Conservation (phyloP, 1,140 invertebrate genomes). For the Drosophila varians region DNA sequence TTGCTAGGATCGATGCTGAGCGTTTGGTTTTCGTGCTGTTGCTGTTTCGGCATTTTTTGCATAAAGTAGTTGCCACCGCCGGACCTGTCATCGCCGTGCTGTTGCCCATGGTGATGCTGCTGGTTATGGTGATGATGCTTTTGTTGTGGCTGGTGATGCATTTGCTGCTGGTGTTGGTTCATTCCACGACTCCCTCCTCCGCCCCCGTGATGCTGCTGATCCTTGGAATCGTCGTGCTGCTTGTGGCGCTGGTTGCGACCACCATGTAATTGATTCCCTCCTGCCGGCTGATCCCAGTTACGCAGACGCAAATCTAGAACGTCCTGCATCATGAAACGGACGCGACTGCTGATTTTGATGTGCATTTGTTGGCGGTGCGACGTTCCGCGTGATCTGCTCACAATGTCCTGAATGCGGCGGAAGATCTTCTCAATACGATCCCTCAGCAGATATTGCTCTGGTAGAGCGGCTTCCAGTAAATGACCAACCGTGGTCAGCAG, state of each 20-base stretch:
- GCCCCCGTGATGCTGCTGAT: slow-evolving; percentile 41
- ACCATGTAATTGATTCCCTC: slow-evolving; percentile 7
- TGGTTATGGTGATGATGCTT: slow-evolving; percentile 51
- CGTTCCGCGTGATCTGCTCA: slow-evolving; percentile 58
- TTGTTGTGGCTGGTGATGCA: slow-evolving; percentile 38
- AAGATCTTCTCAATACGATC: slow-evolving; percentile 75
- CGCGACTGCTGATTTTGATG: slow-evolving; percentile 75
- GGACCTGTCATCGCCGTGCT: slow-evolving; percentile 37
- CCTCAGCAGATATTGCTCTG: slow-evolving; percentile 58
- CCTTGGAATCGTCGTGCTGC: slow-evolving; percentile 44
- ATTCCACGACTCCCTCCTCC: slow-evolving; percentile 8
- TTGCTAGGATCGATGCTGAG: slow-evolving; percentile 75
- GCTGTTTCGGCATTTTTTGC: slow-evolving; percentile 58
- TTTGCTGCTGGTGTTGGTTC: slow-evolving; percentile 27
- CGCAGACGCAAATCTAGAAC: slow-evolving; percentile 93
- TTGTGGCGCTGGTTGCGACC: slow-evolving; percentile 50
- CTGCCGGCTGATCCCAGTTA: slow-evolving; percentile 87
- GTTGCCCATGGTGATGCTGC: slow-evolving; percentile 21
- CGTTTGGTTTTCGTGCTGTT: slow-evolving; percentile 72
- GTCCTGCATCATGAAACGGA: slow-evolving; percentile 91
- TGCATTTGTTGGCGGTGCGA: slow-evolving; percentile 37
- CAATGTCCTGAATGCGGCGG: slow-evolving; percentile 74
- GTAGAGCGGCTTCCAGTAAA: slow-evolving; percentile 73
- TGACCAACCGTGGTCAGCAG: slow-evolving; percentile 96
- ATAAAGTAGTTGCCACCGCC: slow-evolving; percentile 61